phyloP scores from a whole-genome alignment of 2,797 vertebrate species.

The Tapera naevia region DNA sequence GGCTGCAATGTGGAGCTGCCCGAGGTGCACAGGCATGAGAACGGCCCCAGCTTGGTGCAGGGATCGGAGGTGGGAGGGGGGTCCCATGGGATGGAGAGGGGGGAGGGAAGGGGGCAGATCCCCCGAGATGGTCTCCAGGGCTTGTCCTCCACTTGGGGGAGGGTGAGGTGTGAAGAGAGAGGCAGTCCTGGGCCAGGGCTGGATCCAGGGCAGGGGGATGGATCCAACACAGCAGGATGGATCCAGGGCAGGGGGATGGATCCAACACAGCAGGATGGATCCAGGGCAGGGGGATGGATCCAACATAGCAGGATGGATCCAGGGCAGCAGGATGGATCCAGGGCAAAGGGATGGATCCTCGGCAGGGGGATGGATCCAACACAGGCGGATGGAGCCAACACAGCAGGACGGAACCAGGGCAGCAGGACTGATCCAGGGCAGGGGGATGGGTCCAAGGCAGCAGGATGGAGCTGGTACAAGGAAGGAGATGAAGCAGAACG shows the following conservation, averaged over 20 bases:
- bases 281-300: background rate
- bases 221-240: background rate
- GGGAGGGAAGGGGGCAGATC: background rate
- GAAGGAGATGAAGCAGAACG: background rate
- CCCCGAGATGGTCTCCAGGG: background rate
- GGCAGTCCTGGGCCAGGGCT: background rate
- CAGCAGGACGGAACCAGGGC: too few relatives aligned
- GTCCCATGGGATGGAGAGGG: background rate
- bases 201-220: background rate
- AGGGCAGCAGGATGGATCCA: background rate
- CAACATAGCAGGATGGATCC: background rate
- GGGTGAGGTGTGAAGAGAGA: background rate
- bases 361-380: background rate
- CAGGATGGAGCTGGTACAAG: background rate
- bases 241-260: background rate
- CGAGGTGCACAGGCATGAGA: fast-evolving
- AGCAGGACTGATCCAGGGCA: background rate
- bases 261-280: background rate
- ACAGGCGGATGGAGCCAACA: background rate
- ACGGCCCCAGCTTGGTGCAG: fast-evolving
- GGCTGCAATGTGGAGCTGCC: fast-evolving
- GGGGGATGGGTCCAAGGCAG: too few relatives aligned
- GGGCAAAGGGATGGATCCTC: background rate
- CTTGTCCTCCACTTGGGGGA: fast-evolving
- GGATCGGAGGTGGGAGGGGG: background rate